Evolutionary conservation across 1,140 invertebrate species (phyloP).

Genomic region (Drosophila kepulauana): DNA sequence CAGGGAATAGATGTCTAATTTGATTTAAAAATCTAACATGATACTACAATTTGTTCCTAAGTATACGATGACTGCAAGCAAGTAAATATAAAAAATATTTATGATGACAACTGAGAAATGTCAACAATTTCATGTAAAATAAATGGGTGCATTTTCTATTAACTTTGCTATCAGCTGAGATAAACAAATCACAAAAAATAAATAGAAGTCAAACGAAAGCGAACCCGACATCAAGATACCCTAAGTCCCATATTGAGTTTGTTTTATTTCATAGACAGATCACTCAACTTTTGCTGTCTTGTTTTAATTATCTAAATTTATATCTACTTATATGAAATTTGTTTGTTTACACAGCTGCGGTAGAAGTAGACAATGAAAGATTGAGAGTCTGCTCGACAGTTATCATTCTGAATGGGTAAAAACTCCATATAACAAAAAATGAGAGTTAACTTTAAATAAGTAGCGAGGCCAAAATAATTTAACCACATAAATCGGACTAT

Average conservation of each 20-base stretch:
- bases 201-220: constrained; percentile 34
- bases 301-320: constrained; percentile 30
- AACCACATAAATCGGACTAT: too few relatives aligned
- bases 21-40: too few relatives aligned
- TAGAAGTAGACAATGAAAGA: too few relatives aligned
- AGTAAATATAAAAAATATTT: constrained; percentile 48
- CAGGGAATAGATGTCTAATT: too few relatives aligned
- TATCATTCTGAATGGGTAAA: too few relatives aligned
- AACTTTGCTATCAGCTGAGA: constrained; percentile 59
- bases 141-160: constrained; percentile 44
- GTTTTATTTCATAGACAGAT: constrained; percentile 10
- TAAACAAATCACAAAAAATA: constrained; percentile 56
- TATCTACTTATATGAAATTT: constrained; percentile 39
- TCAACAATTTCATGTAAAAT: constrained; percentile 21
- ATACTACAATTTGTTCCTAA: not conserved
- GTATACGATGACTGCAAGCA: not conserved
- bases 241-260: constrained; percentile 1
- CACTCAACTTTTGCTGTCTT: constrained; percentile 29
- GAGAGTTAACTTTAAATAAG: too few relatives aligned
- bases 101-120: constrained; percentile 39
- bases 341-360: constrained; percentile 67
- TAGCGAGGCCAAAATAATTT: too few relatives aligned
- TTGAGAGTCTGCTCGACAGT: too few relatives aligned
- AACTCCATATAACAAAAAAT: too few relatives aligned
- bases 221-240: not conserved